These are phyloP conservation scores for Cydia amplana DNA, from an alignment of 1,140 invertebrate genomes.

Conservation along the genomic window DNA sequence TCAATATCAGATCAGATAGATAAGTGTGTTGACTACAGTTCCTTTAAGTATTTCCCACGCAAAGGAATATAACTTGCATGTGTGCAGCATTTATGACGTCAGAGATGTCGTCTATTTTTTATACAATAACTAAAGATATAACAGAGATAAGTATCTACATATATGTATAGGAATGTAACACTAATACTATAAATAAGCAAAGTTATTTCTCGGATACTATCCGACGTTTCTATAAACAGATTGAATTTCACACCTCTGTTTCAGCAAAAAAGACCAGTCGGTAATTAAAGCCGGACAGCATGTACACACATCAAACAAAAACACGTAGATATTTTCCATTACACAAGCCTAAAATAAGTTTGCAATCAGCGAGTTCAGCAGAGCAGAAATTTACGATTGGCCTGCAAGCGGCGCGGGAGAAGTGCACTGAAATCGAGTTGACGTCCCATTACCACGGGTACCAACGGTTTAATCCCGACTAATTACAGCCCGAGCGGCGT, in stretches of 20 bases:
- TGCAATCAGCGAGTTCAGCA: conserved; percentile 41
- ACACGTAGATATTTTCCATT: conserved; percentile 18
- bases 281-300: conserved; percentile 22
- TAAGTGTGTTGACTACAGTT: neutral
- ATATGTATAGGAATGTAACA: neutral
- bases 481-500: conserved; percentile 52
- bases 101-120: neutral
- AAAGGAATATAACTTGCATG: conserved; percentile 9
- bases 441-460: conserved; percentile 49
- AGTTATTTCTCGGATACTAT: neutral
- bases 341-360: conserved; percentile 39
- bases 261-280: neutral
- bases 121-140: neutral
- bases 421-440: conserved; percentile 38
- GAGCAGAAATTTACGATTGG: conserved; percentile 43
- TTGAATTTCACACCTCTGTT: conserved; percentile 12
- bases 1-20: conserved; percentile 16
- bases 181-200: neutral
- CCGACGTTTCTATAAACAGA: neutral
- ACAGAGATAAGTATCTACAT: neutral
- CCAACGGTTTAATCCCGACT: conserved; percentile 59
- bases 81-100: conserved; percentile 3
- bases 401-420: conserved; percentile 35
- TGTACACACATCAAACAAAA: conserved; percentile 17
- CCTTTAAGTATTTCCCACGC: conserved; percentile 10